Evolutionary conservation across 2,888 invertebrate species (phyloP).

Genomic region (Apamea monoglypha): DNA sequence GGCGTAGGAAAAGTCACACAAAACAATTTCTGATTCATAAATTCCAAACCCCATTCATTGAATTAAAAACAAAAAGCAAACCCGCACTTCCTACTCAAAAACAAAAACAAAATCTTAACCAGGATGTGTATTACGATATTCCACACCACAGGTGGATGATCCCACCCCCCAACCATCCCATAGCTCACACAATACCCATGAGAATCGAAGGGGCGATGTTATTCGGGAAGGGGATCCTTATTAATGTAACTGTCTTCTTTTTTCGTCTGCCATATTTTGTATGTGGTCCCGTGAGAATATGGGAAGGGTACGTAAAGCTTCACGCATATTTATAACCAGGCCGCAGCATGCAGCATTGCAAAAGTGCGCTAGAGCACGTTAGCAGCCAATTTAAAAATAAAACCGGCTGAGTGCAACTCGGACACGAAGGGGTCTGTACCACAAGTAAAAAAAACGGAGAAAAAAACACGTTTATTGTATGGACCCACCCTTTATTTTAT

Average conservation of each 20-base stretch:
- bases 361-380: too few relatives aligned
- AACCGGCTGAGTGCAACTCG: too few relatives aligned
- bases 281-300: conserved; percentile 35
- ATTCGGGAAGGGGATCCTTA: conserved; percentile 22
- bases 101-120: conserved; percentile 18
- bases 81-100: neutral
- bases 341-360: too few relatives aligned
- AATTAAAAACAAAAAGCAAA: neutral
- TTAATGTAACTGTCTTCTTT: conserved; percentile 24
- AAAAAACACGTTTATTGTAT: too few relatives aligned
- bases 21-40: too few relatives aligned
- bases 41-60: too few relatives aligned
- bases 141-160: conserved; percentile 42
- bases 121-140: conserved; percentile 25
- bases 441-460: too few relatives aligned
- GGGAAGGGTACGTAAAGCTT: neutral
- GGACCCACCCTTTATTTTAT: too few relatives aligned
- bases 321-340: too few relatives aligned
- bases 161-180: conserved; percentile 4
- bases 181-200: conserved; percentile 44
- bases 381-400: too few relatives aligned
- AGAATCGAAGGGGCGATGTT: conserved; percentile 37
- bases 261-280: conserved; percentile 23
- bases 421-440: too few relatives aligned
- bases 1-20: too few relatives aligned